Conservation (phyloP, 2,797 vertebrate species). For the Catostomus latipinnis region DNA sequence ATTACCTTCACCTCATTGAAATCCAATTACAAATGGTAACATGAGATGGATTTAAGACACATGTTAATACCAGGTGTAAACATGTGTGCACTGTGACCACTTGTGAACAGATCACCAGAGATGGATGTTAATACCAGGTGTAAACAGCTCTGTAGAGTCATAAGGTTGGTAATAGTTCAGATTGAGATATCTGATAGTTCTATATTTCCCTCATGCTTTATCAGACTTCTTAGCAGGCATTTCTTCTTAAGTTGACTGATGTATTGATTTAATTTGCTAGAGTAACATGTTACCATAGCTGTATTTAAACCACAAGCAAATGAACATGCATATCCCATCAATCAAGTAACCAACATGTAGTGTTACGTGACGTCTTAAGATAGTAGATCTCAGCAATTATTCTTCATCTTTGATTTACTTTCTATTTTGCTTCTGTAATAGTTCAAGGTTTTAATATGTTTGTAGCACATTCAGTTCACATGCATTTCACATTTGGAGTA, state of each 20-base stretch:
- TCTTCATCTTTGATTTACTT: background rate
- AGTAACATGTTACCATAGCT: background rate
- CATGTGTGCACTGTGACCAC: background rate
- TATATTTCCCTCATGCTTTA: background rate
- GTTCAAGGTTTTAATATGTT: too few relatives aligned
- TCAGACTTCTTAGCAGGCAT: conserved; percentile 26
- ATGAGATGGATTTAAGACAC: background rate
- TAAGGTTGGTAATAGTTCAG: background rate
- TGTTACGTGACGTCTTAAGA: background rate
- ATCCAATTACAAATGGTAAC: background rate
- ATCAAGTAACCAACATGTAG: background rate
- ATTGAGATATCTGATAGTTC: background rate
- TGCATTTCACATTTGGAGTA: background rate
- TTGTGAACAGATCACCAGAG: background rate
- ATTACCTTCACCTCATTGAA: background rate
- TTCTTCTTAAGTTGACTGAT: conserved; percentile 1
- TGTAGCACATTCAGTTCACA: too few relatives aligned
- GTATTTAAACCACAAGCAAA: conserved; percentile 17
- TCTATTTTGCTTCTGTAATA: too few relatives aligned
- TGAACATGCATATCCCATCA: background rate
- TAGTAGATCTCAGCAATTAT: conserved; percentile 3
- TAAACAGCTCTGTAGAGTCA: background rate
- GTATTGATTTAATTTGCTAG: conserved; percentile 17
- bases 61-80: conserved; percentile 12
- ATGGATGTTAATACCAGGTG: conserved; percentile 9